Conservation (phyloP, 92 coral and sea anemone genomes). For the Zoanthus gigantus region DNA sequence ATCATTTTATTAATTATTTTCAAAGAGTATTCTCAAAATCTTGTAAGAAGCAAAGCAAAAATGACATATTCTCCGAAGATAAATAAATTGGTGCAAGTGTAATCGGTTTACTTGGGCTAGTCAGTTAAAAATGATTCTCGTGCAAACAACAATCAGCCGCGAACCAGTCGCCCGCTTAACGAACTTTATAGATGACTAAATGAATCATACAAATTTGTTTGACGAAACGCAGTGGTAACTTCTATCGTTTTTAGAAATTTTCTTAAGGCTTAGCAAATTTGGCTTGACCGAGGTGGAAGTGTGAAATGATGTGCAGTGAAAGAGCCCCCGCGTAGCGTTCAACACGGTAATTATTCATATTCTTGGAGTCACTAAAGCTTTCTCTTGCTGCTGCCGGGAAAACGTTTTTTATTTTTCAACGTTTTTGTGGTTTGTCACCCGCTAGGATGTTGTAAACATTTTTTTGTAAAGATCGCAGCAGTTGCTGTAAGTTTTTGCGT, state of each 20-base stretch:
- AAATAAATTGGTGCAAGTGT: neutral
- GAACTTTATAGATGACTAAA: neutral
- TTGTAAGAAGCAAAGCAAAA: neutral
- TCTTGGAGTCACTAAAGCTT: neutral
- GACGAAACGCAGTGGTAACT: no score
- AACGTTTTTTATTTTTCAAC: neutral
- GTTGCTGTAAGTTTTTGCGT: neutral
- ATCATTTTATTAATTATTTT: no score
- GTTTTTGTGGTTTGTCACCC: slow-evolving; percentile 11
- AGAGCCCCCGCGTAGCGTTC: no score
- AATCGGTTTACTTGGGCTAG: neutral
- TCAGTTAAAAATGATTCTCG: neutral
- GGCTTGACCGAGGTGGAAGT: neutral
- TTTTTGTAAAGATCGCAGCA: neutral
- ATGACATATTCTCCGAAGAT: neutral
- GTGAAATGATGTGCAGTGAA: neutral
- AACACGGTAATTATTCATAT: neutral
- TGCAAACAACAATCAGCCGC: neutral
- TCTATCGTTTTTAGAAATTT: no score
- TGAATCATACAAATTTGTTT: neutral
- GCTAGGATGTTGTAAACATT: neutral
- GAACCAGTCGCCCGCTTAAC: neutral
- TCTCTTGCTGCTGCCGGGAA: neutral
- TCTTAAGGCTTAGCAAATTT: no score
- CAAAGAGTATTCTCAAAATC: neutral